Percentiles rank a stretch among this genome's conserved stretches.
These are phyloP conservation scores for Paedocypris micromegethes DNA, from an alignment of 2,797 vertebrate species.

Conservation along the genomic window DNA sequence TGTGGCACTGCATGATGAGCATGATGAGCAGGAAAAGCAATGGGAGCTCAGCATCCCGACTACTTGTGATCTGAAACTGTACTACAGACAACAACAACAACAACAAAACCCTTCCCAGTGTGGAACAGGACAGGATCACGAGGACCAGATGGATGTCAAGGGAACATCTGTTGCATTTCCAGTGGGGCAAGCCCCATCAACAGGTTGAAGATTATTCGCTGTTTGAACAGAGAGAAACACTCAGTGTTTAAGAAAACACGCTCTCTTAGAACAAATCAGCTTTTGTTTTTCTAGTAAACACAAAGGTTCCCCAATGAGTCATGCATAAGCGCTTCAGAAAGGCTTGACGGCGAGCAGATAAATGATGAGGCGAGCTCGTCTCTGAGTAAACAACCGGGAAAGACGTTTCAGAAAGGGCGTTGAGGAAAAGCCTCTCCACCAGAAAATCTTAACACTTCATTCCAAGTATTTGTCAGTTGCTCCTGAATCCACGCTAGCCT, in stretches of 20 bases:
- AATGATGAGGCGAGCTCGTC: slow-evolving; percentile 47
- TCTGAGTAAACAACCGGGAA: slow-evolving; percentile 47
- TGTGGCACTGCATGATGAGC: slow-evolving; percentile 33
- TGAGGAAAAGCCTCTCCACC: slow-evolving; percentile 33
- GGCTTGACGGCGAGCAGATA: slow-evolving; percentile 16
- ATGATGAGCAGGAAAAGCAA: slow-evolving; percentile 6
- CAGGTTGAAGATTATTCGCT: slow-evolving; percentile 48
- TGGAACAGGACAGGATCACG: slow-evolving; percentile 58
- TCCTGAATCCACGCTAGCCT: slow-evolving; percentile 42
- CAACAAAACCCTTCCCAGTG: slow-evolving; percentile 34
- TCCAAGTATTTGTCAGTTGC: slow-evolving; percentile 40
- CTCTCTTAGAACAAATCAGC: slow-evolving; percentile 15
- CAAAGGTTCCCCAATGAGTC: slow-evolving; percentile 59
- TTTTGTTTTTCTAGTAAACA: slow-evolving; percentile 71
- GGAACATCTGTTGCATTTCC: slow-evolving; percentile 72
- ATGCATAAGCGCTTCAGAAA: slow-evolving; percentile 63
- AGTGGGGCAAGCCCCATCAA: slow-evolving; percentile 48
- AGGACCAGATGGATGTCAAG: slow-evolving; percentile 66
- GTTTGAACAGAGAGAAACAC: slow-evolving; percentile 48
- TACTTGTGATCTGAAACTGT: slow-evolving; percentile 44
- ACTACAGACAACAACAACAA: no score
- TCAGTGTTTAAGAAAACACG: slow-evolving; percentile 66
- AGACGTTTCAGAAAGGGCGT: slow-evolving; percentile 42
- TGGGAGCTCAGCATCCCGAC: slow-evolving; percentile 40
- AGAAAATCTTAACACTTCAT: slow-evolving; percentile 25